Evolutionary conservation across 2,113 vertebrate genomes (phyloP).

Genomic region (Sinocyclocheilus anophthalmus): DNA sequence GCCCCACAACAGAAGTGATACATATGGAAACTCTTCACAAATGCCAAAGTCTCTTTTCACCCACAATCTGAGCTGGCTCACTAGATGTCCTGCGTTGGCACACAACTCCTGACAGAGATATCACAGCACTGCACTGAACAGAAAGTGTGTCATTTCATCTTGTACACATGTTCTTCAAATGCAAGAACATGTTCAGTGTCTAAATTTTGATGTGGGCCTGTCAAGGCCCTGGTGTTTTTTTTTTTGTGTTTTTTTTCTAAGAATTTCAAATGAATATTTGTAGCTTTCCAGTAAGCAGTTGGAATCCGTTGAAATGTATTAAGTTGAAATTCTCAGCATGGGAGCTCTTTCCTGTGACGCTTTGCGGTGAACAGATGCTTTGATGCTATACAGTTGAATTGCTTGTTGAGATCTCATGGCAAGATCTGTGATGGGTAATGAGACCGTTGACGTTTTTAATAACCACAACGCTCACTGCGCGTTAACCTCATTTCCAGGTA

Average conservation of each 20-base stretch:
- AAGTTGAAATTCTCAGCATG: slow-evolving; percentile 31
- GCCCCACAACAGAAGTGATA: slow-evolving; percentile 74
- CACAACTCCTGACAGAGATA: slow-evolving; percentile 65
- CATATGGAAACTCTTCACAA: slow-evolving; percentile 75
- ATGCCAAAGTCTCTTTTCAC: slow-evolving; percentile 75
- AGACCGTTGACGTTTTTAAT: slow-evolving; percentile 70
- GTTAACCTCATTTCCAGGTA: slow-evolving; percentile 81
- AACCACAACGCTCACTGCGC: slow-evolving; percentile 66
- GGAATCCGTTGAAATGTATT: slow-evolving; percentile 25
- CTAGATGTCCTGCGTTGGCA: slow-evolving; percentile 72
- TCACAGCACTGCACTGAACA: slow-evolving; percentile 53
- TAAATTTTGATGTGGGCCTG: background rate
- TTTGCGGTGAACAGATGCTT: slow-evolving; percentile 55
- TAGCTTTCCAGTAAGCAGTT: background rate
- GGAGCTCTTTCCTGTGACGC: background rate
- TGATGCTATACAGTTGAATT: slow-evolving; percentile 74
- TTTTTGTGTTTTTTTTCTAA: background rate
- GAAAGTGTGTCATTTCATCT: slow-evolving; percentile 50
- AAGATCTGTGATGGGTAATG: slow-evolving; percentile 74
- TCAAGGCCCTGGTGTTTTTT: too few species aligned
- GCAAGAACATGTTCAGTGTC: background rate
- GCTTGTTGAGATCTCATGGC: slow-evolving; percentile 69
- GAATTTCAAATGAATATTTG: background rate
- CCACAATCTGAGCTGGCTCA: slow-evolving; percentile 71
- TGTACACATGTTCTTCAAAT: slow-evolving; percentile 37